phyloP scores from a whole-genome alignment of 2,888 invertebrate species.

The Drosophila flavopinicola region DNA sequence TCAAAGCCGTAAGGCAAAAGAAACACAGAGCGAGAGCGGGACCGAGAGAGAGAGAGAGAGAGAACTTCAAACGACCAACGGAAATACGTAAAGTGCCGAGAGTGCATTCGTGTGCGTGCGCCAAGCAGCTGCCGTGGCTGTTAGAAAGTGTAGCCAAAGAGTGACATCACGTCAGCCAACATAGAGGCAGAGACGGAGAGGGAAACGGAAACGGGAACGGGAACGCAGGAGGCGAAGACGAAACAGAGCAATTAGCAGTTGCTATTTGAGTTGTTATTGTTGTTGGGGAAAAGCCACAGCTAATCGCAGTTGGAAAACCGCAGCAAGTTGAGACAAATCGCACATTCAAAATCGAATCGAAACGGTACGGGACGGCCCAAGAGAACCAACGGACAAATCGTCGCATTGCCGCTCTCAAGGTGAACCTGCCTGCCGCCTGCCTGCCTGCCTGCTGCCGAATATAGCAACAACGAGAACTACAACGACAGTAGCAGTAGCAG shows the following conservation, averaged over 20 bases:
- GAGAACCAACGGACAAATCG: constrained; percentile 51
- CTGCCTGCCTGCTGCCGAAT: constrained; percentile 41
- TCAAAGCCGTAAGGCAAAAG: constrained; percentile 19
- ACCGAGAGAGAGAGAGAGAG: constrained; percentile 15
- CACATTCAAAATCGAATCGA: constrained; percentile 38
- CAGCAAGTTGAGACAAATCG: constrained; percentile 36
- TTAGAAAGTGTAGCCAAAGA: constrained; percentile 71
- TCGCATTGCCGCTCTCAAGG: constrained; percentile 54
- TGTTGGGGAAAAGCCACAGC: constrained; percentile 24
- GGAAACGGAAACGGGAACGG: background rate
- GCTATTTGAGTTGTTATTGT: constrained; percentile 19
- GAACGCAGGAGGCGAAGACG: constrained; percentile 12
- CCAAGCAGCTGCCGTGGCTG: constrained; percentile 57
- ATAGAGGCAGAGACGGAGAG: background rate
- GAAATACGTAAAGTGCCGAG: constrained; percentile 43
- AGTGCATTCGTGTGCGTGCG: constrained; percentile 51
- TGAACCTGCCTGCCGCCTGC: constrained; percentile 60
- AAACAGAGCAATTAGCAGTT: constrained; percentile 39
- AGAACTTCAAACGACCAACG: constrained; percentile 35
- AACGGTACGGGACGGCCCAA: constrained; percentile 42
- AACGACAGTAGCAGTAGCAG: constrained; percentile 29
- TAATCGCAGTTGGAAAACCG: constrained; percentile 17
- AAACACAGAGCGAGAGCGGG: constrained; percentile 2
- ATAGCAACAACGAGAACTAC: constrained; percentile 20
- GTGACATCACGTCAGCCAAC: constrained; percentile 67